Evolutionary conservation across 2,888 invertebrate species (phyloP).

Genomic region (Julus scanicus): DNA sequence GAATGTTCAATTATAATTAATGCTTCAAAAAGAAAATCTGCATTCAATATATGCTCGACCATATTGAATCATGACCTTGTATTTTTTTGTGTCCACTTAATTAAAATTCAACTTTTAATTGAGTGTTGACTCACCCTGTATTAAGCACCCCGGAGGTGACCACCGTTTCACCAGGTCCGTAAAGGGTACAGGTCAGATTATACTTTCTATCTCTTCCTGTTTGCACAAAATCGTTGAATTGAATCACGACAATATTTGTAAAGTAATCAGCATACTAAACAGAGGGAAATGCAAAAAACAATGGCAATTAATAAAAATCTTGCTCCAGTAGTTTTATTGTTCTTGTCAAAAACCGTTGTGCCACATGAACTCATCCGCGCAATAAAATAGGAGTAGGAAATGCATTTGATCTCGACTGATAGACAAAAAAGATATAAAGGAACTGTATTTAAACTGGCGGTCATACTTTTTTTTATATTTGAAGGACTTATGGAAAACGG

Average conservation of each 20-base stretch:
- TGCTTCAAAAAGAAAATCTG: background rate
- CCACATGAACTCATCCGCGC: background rate
- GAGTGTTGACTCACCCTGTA: constrained; percentile 76
- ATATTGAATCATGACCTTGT: background rate
- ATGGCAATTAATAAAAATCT: background rate
- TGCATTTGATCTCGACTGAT: background rate
- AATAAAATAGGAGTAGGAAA: background rate
- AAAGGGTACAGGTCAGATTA: constrained; percentile 90
- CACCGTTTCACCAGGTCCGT: constrained; percentile 91
- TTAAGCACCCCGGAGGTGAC: constrained; percentile 93
- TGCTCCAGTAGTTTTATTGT: constrained; percentile 5
- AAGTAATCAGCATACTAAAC: constrained; percentile 89
- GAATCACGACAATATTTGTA: constrained; percentile 93
- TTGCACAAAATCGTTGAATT: constrained; percentile 92
- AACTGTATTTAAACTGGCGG: background rate
- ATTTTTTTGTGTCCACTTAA: background rate
- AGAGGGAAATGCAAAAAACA: constrained; percentile 22
- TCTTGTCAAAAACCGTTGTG: background rate
- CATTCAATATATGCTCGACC: too few relatives aligned
- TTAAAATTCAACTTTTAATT: background rate
- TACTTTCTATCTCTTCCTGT: constrained; percentile 90
- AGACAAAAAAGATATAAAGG: too few relatives aligned
- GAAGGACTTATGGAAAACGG: background rate
- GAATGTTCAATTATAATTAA: too few relatives aligned
- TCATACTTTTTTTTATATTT: background rate